phyloP scores from a whole-genome alignment of 92 coral and sea anemone genomes.

The Plumapathes pennacea region DNA sequence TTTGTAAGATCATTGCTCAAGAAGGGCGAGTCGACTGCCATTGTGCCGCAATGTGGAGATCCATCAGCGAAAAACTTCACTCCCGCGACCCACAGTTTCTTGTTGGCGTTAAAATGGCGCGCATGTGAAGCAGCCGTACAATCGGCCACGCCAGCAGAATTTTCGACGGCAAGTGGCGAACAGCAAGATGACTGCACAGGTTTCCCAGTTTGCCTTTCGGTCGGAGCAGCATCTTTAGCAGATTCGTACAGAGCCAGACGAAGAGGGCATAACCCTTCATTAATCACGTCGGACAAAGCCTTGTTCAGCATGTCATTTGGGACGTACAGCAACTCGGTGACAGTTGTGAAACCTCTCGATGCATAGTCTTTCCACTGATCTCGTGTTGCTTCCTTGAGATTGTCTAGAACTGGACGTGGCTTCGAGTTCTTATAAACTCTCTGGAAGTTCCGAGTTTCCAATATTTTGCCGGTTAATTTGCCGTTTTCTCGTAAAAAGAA shows the following conservation, averaged over 20 bases:
- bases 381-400: conserved; percentile 5
- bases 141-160: too few relatives aligned
- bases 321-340: conserved; percentile 30
- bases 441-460: conserved; percentile 19
- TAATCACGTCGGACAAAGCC: not conserved
- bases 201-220: too few relatives aligned
- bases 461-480: conserved; percentile 54
- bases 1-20: conserved; percentile 43
- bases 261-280: conserved; percentile 44
- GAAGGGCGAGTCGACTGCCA: conserved; percentile 61
- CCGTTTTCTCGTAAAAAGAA: too few relatives aligned
- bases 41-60: conserved; percentile 77
- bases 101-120: conserved; percentile 20
- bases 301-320: conserved; percentile 3
- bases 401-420: conserved; percentile 8
- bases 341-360: conserved; percentile 49
- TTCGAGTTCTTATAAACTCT: conserved; percentile 2
- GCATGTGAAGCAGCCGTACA: too few relatives aligned
- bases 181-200: too few relatives aligned
- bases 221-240: too few relatives aligned
- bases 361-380: conserved; percentile 53
- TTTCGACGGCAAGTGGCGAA: too few relatives aligned
- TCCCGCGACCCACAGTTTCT: conserved; percentile 62
- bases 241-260: conserved; percentile 39
- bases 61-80: conserved; percentile 68